Base-by-base conservation (phyloP, 2,888 invertebrate species). In the Diogma glabrata region DNA sequence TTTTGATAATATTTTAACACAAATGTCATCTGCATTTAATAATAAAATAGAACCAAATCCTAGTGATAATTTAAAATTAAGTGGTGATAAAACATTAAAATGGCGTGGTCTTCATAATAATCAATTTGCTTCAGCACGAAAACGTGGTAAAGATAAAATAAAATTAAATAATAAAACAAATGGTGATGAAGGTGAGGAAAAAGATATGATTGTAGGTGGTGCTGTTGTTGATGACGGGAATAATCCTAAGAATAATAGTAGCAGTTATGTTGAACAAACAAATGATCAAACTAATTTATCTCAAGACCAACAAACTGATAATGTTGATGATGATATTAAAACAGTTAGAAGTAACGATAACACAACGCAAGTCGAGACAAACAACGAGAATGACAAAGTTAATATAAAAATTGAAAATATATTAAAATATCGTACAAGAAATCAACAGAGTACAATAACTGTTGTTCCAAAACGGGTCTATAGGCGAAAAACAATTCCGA, bases 31-130 rank as follows among this genome's bases (percentile, higher is more conserved):
- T 26, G 67, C 61, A 16, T 67, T 69, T 52, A 67, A 69, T 57
- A 49, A 53, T 22, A 19, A 51, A 50, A n/a, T n/a, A n/a, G n/a
- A n/a, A n/a, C n/a, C n/a, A n/a, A 30, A 17, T 10, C 23, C 20
- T 24, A 16, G 19, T 10, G 52, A 47, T 23, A 53, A 61, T 50
- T 56, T 63, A n/a, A 64, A 67, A 54, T 51, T 69, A 54, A 65
- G 64, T 51, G 66, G 66, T 56, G 70, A 70, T 57, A 69, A 67
- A 51, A 70, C 70, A 23, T 48, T 66, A 20, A 70, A 70, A 54
- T 70, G 70, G 70, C 65, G 70, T 53, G 63, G 65, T 52, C 60
- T 70, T 56, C 63, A 64, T 50, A 67, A 68, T 55, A 70, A 70
- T 62, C 65, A 65, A 54, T 67, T 66, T 54, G 69, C 70, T 16